phyloP scores from a whole-genome alignment of 2,113 vertebrate genomes.

The Calyptomena viridis region DNA sequence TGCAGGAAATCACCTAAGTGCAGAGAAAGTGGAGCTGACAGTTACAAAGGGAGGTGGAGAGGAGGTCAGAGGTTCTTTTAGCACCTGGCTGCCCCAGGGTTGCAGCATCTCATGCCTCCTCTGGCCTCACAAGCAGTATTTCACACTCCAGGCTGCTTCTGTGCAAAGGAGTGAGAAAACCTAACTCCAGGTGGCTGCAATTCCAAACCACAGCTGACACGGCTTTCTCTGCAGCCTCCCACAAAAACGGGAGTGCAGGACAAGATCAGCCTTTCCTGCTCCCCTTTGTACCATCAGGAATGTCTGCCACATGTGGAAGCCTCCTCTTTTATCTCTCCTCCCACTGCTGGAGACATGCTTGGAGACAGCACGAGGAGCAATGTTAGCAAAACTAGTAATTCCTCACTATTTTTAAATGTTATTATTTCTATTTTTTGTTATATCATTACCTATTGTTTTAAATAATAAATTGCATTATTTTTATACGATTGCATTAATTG shows the following conservation, averaged over 20 bases:
- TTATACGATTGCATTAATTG: background rate
- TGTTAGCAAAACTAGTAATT: background rate
- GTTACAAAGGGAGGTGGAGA: background rate
- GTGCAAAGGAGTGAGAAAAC: background rate
- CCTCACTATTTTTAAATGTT: background rate
- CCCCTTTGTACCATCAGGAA: background rate
- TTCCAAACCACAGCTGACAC: rapidly evolving
- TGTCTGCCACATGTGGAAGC: background rate
- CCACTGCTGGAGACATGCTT: background rate
- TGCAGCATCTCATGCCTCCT: background rate
- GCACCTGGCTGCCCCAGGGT: background rate
- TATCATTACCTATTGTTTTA: background rate
- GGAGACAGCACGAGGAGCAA: background rate
- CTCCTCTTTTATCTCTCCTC: background rate
- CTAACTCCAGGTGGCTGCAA: background rate
- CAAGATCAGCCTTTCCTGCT: background rate
- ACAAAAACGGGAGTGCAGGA: background rate
- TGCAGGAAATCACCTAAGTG: background rate
- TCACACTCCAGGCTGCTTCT: background rate
- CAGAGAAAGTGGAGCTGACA: background rate
- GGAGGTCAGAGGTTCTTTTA: background rate
- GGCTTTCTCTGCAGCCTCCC: background rate
- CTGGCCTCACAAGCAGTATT: background rate
- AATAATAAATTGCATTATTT: background rate
- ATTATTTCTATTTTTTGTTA: background rate